These are phyloP conservation scores for Euthynnus affinis DNA, from an alignment of 2,797 vertebrate species.

Conservation along the genomic window DNA sequence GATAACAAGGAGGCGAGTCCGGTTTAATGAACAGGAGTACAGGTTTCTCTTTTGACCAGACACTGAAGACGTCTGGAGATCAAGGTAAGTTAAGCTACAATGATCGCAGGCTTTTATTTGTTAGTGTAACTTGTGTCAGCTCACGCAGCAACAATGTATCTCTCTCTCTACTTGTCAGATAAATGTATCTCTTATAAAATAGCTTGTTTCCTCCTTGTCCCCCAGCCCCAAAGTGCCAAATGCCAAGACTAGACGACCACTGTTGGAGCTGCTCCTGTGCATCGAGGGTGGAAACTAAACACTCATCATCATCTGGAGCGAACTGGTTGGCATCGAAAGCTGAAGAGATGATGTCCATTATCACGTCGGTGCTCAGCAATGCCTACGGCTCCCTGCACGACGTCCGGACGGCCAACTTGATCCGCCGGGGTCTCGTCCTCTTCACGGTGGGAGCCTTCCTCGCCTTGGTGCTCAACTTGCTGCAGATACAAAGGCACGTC, in stretches of 20 bases:
- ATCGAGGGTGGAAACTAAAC: slow-evolving; percentile 75
- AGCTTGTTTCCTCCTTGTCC: not conserved
- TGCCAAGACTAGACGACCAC: slow-evolving; percentile 91
- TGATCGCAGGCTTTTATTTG: not conserved
- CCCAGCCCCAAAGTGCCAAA: slow-evolving; percentile 79
- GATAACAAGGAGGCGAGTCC: slow-evolving; percentile 13
- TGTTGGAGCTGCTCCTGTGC: slow-evolving; percentile 92
- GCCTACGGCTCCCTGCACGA: slow-evolving; percentile 84
- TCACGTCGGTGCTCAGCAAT: slow-evolving; percentile 82
- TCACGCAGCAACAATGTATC: not conserved
- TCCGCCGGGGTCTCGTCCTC: slow-evolving; percentile 94
- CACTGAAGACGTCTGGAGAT: slow-evolving; percentile 64
- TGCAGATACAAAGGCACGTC: slow-evolving; percentile 95
- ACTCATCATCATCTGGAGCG: slow-evolving; percentile 74
- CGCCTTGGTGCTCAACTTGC: slow-evolving; percentile 96
- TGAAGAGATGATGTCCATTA: slow-evolving; percentile 89
- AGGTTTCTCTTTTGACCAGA: slow-evolving; percentile 54
- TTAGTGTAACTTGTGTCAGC: not conserved
- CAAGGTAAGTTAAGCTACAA: slow-evolving; percentile 68
- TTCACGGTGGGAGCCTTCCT: slow-evolving; percentile 94
- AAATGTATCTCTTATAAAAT: not conserved
- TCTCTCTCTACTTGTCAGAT: not conserved
- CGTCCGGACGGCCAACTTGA: slow-evolving; percentile 88
- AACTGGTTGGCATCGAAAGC: slow-evolving; percentile 83
- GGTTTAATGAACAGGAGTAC: slow-evolving; percentile 45